Evolutionary conservation across 2,888 invertebrate genomes (phyloP), one percentile per base, ranked within the genome.

Genomic region (Agrochola macilenta): DNA sequence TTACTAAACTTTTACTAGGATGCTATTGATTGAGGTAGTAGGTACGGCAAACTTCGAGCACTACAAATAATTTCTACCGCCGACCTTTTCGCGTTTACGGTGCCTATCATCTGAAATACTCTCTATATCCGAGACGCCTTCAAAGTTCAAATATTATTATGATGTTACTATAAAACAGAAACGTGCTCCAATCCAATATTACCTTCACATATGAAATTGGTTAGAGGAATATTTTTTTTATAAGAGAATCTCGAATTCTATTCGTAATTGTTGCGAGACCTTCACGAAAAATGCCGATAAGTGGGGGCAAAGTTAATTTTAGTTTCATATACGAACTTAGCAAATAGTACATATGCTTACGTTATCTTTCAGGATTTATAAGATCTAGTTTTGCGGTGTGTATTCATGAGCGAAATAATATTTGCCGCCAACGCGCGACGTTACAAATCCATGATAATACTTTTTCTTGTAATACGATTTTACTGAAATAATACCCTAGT

Each of bases 121-220:
- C 39, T 69, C 58, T 43, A 64, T 58, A 73, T 57, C 68, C 61
- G 60, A 35, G 52, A 66, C 43, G 71, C 57, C 63, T 69, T 63
- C 69, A 75, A 81, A 65, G 65, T 65, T 65, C n/a, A 17, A 69
- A 69, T 49, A 66, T 77, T 60, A 60, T 52, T 43, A 65, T 43
- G 76, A 80, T 46, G n/a, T 69, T 54, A 71, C 78, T 68, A 82
- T 81, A 82, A 82, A 82, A 82, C 63, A 78, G 83, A 64, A 60
- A 78, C 83, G 83, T 81, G 80, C 30, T 63, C 61, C 43, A 57
- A 63, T 69, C 70, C 26, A 57, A 70, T 61, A 77, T 77, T 69
- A 82, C 57, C 65, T 78, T 81, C 57, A 57, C 26, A 43, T 77
- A 68, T 52, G 35, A 78, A 35, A 82, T 61, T 52, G 70, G 23